Evolutionary conservation across 2,797 vertebrate species (phyloP).

Genomic region (Hypotaenidia philippensis): DNA sequence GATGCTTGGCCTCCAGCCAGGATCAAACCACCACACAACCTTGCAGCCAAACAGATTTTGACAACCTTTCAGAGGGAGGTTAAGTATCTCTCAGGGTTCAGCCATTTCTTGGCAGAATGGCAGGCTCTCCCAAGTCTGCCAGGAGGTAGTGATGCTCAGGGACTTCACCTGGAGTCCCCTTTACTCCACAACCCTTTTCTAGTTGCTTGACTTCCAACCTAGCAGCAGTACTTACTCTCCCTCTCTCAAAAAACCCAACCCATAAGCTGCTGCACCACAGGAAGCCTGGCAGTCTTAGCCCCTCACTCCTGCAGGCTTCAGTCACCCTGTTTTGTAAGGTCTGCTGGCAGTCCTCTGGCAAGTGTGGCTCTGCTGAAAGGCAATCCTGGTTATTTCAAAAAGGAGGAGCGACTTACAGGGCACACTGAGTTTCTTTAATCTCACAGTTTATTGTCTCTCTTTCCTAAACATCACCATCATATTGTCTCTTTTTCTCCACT

Average conservation of each 20-base stretch:
- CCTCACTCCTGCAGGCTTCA: neutral
- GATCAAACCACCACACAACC: too few relatives aligned
- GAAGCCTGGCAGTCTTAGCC: neutral
- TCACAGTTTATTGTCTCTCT: neutral
- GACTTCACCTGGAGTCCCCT: neutral
- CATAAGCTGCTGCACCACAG: neutral
- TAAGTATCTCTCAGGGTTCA: neutral
- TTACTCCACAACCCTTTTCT: neutral
- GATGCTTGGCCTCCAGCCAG: too few relatives aligned
- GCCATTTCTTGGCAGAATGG: neutral
- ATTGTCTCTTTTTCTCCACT: neutral
- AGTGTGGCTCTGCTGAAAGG: neutral
- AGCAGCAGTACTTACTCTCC: neutral
- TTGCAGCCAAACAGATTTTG: neutral
- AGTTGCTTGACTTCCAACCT: slow-evolving; percentile 14
- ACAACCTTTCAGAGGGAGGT: neutral
- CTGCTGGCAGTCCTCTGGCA: neutral
- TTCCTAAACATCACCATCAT: neutral
- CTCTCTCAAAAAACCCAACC: neutral
- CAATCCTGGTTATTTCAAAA: neutral
- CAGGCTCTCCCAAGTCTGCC: neutral
- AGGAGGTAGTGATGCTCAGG: neutral
- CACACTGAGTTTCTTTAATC: neutral
- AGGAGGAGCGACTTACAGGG: neutral
- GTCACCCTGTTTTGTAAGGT: neutral